Evolutionary conservation across 2,797 vertebrate genomes (phyloP), one percentile per base, ranked within the genome.

Genomic region (Oreochromis mossambicus): DNA sequence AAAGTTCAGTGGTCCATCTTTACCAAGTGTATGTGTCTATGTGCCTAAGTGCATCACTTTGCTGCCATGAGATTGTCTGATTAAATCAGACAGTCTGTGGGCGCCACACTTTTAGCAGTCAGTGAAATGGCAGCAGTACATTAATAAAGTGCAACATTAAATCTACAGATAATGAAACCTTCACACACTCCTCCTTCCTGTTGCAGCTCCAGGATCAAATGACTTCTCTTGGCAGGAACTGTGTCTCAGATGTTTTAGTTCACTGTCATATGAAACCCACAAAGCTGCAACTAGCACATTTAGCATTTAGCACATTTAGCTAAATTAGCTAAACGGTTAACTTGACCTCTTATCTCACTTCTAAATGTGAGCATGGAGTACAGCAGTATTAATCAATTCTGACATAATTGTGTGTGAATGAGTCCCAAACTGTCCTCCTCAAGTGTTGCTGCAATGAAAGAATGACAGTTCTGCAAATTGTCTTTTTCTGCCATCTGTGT

Each of bases 381-480:
- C 4, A 1, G 7, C 24, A 76, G 55, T 46, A 70, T 82, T 82
- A 87, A 89, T 87, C 83, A 87, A 13, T 77, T 48, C 54, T 19
- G 79, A 73, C 78, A 38, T 36, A 21, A 13, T 52, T 76, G 29
- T 50, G 50, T 79, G 38, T 84, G 48, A 88, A 79, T 79, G 24
- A 8, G 1, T 56, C 80, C 84, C 58, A 80, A 77, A 83, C 73
- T 80, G 66, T 83, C 51, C 43, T 76, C 41, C 78, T 78, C 21
- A 38, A 78, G 77, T 79, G 83, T 50, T 80, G 29, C 63, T 41
- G 54, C 41, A 21, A 77, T 81, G 32, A 81, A 73, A 75, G 81
- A 88, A 32, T 73, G 85, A 77, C 77, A 80, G 66, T 83, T 81
- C 73, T 81, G 82, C 83, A 88, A 79, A 82, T 91, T 68, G 56